A percentile compares a stretch with the other conserved stretches of the same genome.
These are phyloP conservation scores for Heliopora coerulea DNA, from an alignment of 92 coral and sea anemone species.

Conservation along the genomic window DNA sequence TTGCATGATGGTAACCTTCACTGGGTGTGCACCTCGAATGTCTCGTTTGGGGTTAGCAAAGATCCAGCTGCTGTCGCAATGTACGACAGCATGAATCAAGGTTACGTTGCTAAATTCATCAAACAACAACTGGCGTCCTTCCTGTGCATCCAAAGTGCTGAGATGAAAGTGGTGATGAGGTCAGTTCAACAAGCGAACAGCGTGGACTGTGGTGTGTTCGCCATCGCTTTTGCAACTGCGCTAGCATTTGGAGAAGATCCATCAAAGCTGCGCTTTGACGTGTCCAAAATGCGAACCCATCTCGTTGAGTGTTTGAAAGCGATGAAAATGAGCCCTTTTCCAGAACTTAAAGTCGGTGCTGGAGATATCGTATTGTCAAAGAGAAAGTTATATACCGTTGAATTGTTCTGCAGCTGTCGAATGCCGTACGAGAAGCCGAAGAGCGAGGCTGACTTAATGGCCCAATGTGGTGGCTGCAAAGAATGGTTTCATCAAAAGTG, in stretches of 20 bases:
- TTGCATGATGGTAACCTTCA: conserved; percentile 55
- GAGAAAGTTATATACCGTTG: conserved; percentile 39
- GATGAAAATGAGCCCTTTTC: conserved; percentile 36
- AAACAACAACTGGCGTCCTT: conserved; percentile 44
- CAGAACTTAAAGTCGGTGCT: conserved; percentile 18
- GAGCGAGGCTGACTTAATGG: conserved; percentile 40
- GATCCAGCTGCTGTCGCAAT: conserved; percentile 43
- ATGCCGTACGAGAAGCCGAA: conserved; percentile 49
- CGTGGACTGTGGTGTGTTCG: conserved; percentile 41
- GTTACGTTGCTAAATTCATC: conserved; percentile 33
- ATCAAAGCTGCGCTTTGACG: conserved; percentile 31
- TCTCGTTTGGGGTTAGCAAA: conserved; percentile 35
- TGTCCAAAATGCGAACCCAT: conserved; percentile 33
- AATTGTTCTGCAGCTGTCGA: conserved; percentile 51
- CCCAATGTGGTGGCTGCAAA: conserved; percentile 36
- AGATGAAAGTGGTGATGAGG: conserved; percentile 34
- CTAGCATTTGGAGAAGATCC: conserved; percentile 37
- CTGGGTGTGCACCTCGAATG: conserved; percentile 63
- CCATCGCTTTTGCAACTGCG: conserved; percentile 38
- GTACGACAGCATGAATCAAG: conserved; percentile 56
- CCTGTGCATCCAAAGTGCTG: conserved; percentile 36
- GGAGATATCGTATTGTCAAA: conserved; percentile 24
- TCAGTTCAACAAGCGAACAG: conserved; percentile 30
- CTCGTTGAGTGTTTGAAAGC: conserved; percentile 36
- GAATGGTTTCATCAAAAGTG: conserved; percentile 42